Evolutionary conservation across 2,888 invertebrate genomes (phyloP).

Genomic region (Pseudococcus jackbeardsleyi): DNA sequence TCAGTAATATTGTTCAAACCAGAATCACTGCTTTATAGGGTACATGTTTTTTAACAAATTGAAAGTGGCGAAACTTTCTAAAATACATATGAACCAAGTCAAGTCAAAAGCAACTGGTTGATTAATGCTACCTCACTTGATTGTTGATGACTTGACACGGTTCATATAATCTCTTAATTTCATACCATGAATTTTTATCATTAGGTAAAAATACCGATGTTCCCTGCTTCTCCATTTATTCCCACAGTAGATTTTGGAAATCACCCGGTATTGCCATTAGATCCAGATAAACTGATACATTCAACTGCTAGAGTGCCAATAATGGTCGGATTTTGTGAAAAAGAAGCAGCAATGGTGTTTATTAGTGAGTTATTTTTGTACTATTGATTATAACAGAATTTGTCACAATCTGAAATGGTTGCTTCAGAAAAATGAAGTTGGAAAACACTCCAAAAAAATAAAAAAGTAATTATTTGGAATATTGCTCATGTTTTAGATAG

Average conservation of each 20-base stretch:
- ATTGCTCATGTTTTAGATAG: neutral
- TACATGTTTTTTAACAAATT: neutral
- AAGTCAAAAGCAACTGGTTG: no score
- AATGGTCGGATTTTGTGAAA: conserved; percentile 8
- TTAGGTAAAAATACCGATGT: neutral
- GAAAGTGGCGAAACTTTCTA: neutral
- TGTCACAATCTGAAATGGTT: neutral
- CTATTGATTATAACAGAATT: no score
- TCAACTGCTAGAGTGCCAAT: neutral
- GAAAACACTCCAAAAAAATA: no score
- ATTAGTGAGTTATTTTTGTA: neutral
- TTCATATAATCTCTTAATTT: no score
- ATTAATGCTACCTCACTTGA: no score
- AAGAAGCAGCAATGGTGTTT: conserved; percentile 2
- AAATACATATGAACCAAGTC: no score
- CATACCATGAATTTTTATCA: neutral
- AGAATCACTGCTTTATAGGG: neutral
- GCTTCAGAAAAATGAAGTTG: no score
- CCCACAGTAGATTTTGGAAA: neutral
- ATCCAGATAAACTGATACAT: neutral
- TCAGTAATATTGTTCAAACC: neutral
- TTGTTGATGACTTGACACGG: no score
- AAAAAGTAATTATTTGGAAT: neutral
- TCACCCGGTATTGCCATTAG: neutral
- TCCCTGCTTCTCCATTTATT: neutral